These are phyloP conservation scores for Linnaemya vulpina DNA, from an alignment of 2,888 invertebrate species.

Conservation along the genomic window DNA sequence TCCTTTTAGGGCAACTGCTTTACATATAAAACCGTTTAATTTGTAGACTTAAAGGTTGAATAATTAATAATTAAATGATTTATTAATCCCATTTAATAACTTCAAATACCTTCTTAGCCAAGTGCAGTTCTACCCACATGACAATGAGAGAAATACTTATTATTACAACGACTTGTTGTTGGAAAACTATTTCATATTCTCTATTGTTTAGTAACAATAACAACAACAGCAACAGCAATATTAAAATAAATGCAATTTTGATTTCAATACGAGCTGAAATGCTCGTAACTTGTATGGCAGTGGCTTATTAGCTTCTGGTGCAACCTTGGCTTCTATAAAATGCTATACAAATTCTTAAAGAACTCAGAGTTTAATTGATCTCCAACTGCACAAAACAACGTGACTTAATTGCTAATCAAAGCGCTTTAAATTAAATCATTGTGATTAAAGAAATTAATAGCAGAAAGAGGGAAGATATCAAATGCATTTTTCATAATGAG, in stretches of 20 bases:
- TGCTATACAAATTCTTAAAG: conserved; percentile 54
- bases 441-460: conserved; percentile 24
- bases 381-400: conserved; percentile 49
- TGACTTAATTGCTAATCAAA: conserved; percentile 23
- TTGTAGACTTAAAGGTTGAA: conserved; percentile 23
- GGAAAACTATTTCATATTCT: conserved; percentile 26
- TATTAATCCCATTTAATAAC: conserved; percentile 55
- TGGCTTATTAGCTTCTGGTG: conserved; percentile 10
- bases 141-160: neutral
- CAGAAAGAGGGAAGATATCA: conserved; percentile 24
- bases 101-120: conserved; percentile 53
- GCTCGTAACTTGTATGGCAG: conserved; percentile 34
- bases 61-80: conserved; percentile 49
- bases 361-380: conserved; percentile 68
- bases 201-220: conserved; percentile 37
- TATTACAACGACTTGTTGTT: conserved; percentile 22
- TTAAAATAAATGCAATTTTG: conserved; percentile 25
- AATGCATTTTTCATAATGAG: conserved; percentile 65
- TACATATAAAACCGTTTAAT: conserved; percentile 33
- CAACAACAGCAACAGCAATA: neutral
- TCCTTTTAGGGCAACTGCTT: conserved; percentile 2
- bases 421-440: conserved; percentile 7
- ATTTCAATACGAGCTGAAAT: conserved; percentile 37
- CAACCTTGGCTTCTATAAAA: conserved; percentile 70
- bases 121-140: conserved; percentile 64